Percentiles rank a stretch among this genome's conserved stretches.
phyloP scores from a whole-genome alignment of 1,140 invertebrate species.

The Pseudoatta argentina region DNA sequence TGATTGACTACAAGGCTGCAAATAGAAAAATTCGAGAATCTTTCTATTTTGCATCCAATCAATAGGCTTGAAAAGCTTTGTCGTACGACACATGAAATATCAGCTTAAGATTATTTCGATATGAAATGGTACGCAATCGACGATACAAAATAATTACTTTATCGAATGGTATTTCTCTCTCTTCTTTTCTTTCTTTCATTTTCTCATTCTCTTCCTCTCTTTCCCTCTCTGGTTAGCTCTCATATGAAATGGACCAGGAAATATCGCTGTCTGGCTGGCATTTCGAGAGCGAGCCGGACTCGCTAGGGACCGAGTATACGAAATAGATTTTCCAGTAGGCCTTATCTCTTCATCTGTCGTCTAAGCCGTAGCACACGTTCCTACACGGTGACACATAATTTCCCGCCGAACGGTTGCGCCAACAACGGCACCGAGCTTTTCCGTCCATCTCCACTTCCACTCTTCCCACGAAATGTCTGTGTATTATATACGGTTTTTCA shows the following conservation, averaged over 20 bases:
- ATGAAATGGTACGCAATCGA: neutral
- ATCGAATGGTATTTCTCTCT: slow-evolving; percentile 4
- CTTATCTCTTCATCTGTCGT: slow-evolving; percentile 68
- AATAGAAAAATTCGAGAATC: too few relatives aligned
- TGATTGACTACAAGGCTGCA: too few relatives aligned
- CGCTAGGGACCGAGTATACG: slow-evolving; percentile 50
- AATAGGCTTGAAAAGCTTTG: too few relatives aligned
- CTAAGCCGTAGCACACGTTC: slow-evolving; percentile 65
- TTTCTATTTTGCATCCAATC: too few relatives aligned
- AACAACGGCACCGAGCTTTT: slow-evolving; percentile 52
- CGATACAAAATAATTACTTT: slow-evolving; percentile 56
- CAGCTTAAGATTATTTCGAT: neutral
- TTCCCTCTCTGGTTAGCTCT: slow-evolving; percentile 18
- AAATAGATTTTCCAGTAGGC: slow-evolving; percentile 57
- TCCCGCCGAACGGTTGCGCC: slow-evolving; percentile 56
- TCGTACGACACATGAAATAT: too few relatives aligned
- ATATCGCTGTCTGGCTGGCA: slow-evolving; percentile 57
- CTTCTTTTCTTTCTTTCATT: neutral
- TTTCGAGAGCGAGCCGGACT: slow-evolving; percentile 57
- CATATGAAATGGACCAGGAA: slow-evolving; percentile 60
- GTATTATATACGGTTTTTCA: slow-evolving; percentile 40
- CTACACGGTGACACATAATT: slow-evolving; percentile 71
- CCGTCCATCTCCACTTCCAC: neutral
- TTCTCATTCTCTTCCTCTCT: neutral
- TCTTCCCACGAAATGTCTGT: neutral